A percentile compares a stretch with the other conserved stretches of the same genome.
Conservation (phyloP, 1,140 invertebrate genomes). For the Ladona fulva region DNA sequence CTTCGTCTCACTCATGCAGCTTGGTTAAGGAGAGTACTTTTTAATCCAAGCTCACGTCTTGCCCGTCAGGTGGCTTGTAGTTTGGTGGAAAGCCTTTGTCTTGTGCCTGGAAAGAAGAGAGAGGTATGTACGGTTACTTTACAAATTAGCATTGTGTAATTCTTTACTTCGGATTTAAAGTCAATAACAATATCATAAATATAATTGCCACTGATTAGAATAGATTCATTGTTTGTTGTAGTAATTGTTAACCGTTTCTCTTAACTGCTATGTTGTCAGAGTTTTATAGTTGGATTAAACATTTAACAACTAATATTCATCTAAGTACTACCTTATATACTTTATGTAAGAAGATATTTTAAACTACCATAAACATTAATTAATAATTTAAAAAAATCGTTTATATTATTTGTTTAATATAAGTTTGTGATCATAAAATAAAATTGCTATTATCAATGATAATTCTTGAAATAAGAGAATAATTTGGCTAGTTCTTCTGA, state of each 20-base stretch:
- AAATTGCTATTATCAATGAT: too few relatives aligned
- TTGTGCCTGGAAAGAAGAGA: slow-evolving; percentile 49
- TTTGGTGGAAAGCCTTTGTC: slow-evolving; percentile 65
- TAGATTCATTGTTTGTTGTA: background rate
- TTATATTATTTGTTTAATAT: too few relatives aligned
- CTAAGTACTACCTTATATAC: too few relatives aligned
- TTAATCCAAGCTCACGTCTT: slow-evolving; percentile 80
- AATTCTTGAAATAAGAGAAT: too few relatives aligned
- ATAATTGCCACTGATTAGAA: background rate
- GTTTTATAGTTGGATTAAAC: too few relatives aligned
- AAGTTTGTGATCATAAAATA: too few relatives aligned
- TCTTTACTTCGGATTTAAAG: background rate
- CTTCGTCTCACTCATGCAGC: slow-evolving; percentile 52
- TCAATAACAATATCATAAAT: background rate
- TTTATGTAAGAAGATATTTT: too few relatives aligned
- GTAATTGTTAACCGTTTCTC: background rate
- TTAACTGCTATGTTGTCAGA: too few relatives aligned
- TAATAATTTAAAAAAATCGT: too few relatives aligned
- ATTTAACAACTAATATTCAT: too few relatives aligned
- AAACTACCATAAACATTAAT: too few relatives aligned
- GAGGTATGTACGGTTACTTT: slow-evolving; percentile 34
- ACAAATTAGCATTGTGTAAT: background rate
- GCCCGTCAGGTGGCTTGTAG: slow-evolving; percentile 82
- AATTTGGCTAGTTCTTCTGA: too few relatives aligned
- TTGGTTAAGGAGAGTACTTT: slow-evolving; percentile 83